Conservation (phyloP, 1,140 invertebrate genomes). For the Trichomalopsis sarcophagae region DNA sequence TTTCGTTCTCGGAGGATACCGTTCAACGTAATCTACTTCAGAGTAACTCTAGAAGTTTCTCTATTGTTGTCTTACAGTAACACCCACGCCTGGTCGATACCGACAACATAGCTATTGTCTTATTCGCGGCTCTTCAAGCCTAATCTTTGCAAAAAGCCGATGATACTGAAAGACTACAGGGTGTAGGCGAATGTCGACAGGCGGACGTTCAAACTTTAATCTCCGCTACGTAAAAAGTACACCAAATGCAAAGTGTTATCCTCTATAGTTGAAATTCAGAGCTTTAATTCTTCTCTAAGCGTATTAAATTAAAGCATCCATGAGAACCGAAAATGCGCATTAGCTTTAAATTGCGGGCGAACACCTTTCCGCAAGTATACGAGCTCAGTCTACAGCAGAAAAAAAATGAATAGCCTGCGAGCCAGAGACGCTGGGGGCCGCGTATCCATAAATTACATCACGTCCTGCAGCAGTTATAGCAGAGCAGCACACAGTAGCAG, state of each 20-base stretch:
- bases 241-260: too few relatives aligned
- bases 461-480: neutral
- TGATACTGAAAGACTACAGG: neutral
- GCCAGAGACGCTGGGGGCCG: neutral
- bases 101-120: neutral
- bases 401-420: conserved; percentile 7
- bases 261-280: too few relatives aligned
- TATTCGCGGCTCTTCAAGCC: neutral
- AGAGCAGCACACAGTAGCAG: neutral
- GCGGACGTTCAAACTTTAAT: neutral
- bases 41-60: neutral
- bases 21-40: neutral
- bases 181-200: neutral
- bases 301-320: too few relatives aligned
- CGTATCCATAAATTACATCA: conserved; percentile 28
- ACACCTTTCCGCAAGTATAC: neutral
- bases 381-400: neutral
- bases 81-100: neutral
- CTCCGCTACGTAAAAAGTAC: neutral
- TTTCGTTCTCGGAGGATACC: neutral
- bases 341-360: too few relatives aligned
- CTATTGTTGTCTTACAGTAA: neutral
- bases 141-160: neutral
- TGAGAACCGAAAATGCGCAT: too few relatives aligned
- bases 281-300: too few relatives aligned